Conservation (phyloP, 2,797 vertebrate species). For the Leontocebus nigricollis region DNA sequence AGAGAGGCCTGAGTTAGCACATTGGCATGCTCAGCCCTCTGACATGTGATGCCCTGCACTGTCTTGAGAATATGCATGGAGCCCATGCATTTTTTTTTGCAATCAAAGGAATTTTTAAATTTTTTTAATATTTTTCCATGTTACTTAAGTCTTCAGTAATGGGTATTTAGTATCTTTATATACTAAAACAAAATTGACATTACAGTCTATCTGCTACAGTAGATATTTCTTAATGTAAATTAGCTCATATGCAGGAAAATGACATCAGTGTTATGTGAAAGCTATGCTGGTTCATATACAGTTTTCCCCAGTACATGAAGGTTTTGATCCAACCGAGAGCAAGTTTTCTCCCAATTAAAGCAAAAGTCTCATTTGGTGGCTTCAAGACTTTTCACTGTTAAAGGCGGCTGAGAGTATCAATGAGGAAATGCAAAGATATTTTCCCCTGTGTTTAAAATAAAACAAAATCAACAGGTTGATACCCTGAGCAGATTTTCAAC, state of each 20-base stretch:
- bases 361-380: neutral
- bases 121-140: neutral
- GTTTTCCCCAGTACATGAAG: neutral
- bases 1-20: neutral
- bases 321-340: neutral
- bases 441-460: neutral
- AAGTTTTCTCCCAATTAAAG: neutral
- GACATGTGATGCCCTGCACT: neutral
- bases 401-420: neutral
- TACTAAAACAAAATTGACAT: neutral
- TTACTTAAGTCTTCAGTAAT: neutral
- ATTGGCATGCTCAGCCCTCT: too few relatives aligned
- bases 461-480: neutral
- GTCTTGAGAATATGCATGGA: too few relatives aligned
- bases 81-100: too few relatives aligned
- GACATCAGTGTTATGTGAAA: neutral
- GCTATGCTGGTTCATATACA: neutral
- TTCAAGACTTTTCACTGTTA: neutral
- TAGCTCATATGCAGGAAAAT: neutral
- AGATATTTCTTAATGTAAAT: neutral
- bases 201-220: neutral
- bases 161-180: neutral
- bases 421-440: neutral
- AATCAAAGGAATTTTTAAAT: neutral
- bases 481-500: neutral